phyloP scores from a whole-genome alignment of 2,113 vertebrate genomes.

The Corydoras maculifer region DNA sequence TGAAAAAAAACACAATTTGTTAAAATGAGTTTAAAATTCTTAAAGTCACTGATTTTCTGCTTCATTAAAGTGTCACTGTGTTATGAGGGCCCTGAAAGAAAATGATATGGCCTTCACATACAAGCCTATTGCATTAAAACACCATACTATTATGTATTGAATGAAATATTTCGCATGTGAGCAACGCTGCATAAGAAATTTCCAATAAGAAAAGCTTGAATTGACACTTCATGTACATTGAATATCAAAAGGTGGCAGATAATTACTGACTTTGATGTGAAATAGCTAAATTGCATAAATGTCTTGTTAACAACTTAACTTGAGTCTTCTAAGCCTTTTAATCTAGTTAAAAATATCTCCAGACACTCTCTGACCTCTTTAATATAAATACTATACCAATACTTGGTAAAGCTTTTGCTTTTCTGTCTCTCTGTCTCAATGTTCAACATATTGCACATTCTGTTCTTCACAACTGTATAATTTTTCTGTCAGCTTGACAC shows the following conservation, averaged over 20 bases:
- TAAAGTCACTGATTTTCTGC: not conserved
- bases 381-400: not conserved
- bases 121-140: not conserved
- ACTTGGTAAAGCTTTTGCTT: not conserved
- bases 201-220: not conserved
- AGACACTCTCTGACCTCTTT: not conserved
- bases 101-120: not conserved
- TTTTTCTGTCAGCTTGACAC: too few relatives aligned
- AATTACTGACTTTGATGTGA: not conserved
- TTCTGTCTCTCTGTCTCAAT: too few relatives aligned
- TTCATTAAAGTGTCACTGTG: not conserved
- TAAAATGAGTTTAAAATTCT: slow-evolving; percentile 4
- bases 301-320: too few relatives aligned
- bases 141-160: not conserved
- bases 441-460: too few relatives aligned
- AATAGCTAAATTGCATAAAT: too few relatives aligned
- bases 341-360: too few relatives aligned
- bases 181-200: not conserved
- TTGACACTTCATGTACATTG: not conserved
- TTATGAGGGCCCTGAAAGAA: slow-evolving; percentile 1
- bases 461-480: too few relatives aligned
- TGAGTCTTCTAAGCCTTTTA: too few relatives aligned
- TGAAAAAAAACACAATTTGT: not conserved
- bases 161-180: not conserved
- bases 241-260: not conserved